phyloP scores from a whole-genome alignment of 1,140 invertebrate species.

The Bombus soroeensis region DNA sequence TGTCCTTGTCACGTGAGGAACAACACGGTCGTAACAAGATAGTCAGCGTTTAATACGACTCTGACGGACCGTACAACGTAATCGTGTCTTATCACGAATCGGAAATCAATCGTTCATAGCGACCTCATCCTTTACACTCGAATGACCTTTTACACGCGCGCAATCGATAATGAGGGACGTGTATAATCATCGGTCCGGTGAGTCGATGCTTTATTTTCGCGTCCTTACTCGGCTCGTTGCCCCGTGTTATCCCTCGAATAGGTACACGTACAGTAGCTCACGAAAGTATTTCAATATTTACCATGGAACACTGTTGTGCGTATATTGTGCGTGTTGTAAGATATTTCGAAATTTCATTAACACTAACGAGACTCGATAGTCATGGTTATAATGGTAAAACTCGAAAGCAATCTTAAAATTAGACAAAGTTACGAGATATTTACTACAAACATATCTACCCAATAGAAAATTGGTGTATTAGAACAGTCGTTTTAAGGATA shows the following conservation, averaged over 20 bases:
- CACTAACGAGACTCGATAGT: no score
- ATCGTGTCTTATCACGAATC: conserved; percentile 46
- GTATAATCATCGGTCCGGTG: conserved; percentile 17
- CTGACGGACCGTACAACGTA: no score
- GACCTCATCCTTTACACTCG: conserved; percentile 9
- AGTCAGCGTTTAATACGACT: conserved; percentile 21
- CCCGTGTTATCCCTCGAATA: background rate
- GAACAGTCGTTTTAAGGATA: no score
- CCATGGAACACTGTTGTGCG: no score
- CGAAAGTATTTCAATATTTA: background rate
- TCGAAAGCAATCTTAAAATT: no score
- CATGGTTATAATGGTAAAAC: no score
- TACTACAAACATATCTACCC: no score
- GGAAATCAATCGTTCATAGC: conserved; percentile 42
- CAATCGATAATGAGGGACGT: conserved; percentile 29
- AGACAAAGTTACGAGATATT: no score
- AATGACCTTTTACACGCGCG: conserved; percentile 18
- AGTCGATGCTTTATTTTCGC: conserved; percentile 24
- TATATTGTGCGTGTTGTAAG: no score
- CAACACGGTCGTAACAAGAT: background rate
- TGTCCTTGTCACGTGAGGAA: conserved; percentile 38
- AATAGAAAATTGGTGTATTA: no score
- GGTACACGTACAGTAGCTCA: background rate
- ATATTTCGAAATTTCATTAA: no score
- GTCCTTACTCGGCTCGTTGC: conserved; percentile 33